These are phyloP conservation scores for Conus canariensis DNA, from an alignment of 2,888 invertebrate genomes.

Conservation along the genomic window DNA sequence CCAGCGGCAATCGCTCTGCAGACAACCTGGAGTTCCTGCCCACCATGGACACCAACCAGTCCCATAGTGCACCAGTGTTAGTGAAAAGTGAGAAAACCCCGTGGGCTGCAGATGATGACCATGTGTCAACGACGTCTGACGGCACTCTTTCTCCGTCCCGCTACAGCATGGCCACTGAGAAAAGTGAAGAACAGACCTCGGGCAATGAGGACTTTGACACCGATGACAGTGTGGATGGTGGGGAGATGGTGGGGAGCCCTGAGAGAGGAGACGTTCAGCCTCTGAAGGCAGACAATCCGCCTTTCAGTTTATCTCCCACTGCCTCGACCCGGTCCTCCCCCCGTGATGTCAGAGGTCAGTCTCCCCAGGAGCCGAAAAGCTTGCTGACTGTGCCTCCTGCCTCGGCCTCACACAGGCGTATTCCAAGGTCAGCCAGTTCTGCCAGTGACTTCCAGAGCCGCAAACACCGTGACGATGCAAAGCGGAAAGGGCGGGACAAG, in stretches of 20 bases:
- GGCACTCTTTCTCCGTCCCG: slow-evolving; percentile 36
- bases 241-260: neutral
- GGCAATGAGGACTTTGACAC: slow-evolving; percentile 47
- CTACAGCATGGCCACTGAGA: slow-evolving; percentile 40
- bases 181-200: slow-evolving; percentile 45
- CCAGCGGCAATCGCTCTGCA: slow-evolving; percentile 74
- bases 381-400: slow-evolving; percentile 63
- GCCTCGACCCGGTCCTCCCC: neutral
- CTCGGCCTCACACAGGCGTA: slow-evolving; percentile 60
- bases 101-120: slow-evolving; percentile 38
- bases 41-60: slow-evolving; percentile 61
- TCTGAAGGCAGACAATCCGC: neutral
- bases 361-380: slow-evolving; percentile 53
- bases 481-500: slow-evolving; percentile 24
- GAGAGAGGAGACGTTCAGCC: slow-evolving; percentile 21
- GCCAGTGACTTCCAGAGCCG: slow-evolving; percentile 71
- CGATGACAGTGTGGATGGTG: slow-evolving; percentile 30
- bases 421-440: slow-evolving; percentile 73
- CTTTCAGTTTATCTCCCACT: neutral
- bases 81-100: slow-evolving; percentile 50
- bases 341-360: slow-evolving; percentile 54
- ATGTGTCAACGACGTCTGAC: slow-evolving; percentile 29
- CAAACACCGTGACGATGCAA: slow-evolving; percentile 58
- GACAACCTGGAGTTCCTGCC: slow-evolving; percentile 64
- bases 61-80: slow-evolving; percentile 64